A percentile compares a stretch with the other conserved stretches of the same genome.
phyloP scores from a whole-genome alignment of 2,888 invertebrate species.

The Nycteola revayana region DNA sequence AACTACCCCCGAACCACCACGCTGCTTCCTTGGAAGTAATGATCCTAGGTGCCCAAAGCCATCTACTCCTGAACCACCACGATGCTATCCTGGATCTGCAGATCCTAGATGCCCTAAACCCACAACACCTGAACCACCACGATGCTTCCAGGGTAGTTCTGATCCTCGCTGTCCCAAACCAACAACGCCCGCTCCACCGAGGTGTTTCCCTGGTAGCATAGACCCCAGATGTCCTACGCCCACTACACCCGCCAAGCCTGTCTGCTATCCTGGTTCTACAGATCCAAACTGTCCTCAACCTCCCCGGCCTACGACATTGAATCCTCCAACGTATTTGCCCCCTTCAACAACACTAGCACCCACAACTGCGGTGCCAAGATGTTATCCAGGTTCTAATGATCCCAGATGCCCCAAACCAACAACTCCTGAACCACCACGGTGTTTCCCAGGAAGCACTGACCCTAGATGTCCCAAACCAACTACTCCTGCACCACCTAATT shows the following conservation, averaged over 20 bases:
- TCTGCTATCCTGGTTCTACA: conserved; percentile 43
- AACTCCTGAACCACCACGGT: conserved; percentile 15
- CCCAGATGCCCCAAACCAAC: conserved; percentile 40
- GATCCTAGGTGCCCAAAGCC: conserved; percentile 9
- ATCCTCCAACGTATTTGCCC: conserved; percentile 39
- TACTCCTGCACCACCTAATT: conserved; percentile 11
- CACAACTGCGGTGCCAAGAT: conserved; percentile 29
- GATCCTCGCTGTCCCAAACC: conserved; percentile 36
- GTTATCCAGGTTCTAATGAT: conserved; percentile 48
- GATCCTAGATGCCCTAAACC: conserved; percentile 7
- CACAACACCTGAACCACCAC: conserved; percentile 26
- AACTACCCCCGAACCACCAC: conserved; percentile 23
- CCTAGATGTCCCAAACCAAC: conserved; percentile 24
- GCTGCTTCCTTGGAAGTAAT: conserved; percentile 26
- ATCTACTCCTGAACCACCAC: conserved; percentile 10
- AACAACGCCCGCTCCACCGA: conserved; percentile 14
- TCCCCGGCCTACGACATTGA: conserved; percentile 37
- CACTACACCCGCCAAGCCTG: conserved; percentile 34
- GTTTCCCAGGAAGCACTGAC: conserved; percentile 20
- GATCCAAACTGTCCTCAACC: conserved; percentile 56
- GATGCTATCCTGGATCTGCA: conserved; percentile 13
- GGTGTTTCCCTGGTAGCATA: conserved; percentile 27
- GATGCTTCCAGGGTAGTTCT: conserved; percentile 54
- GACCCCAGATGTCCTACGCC: conserved; percentile 36
- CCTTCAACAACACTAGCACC: conserved; percentile 10